Conservation (phyloP, 2,797 vertebrate genomes). For the Sphaeramia orbicularis region DNA sequence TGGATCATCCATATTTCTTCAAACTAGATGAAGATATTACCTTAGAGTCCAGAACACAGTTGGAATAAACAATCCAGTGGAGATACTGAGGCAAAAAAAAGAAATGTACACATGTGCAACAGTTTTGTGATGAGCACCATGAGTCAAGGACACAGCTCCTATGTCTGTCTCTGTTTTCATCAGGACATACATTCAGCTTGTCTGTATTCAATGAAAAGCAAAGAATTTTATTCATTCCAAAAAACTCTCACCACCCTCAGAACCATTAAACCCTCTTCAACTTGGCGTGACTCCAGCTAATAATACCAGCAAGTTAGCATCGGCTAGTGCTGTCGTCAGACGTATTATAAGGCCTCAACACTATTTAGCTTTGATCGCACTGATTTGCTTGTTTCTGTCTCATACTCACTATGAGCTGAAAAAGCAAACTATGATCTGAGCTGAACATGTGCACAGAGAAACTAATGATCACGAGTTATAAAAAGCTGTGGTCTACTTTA, state of each 20-base stretch:
- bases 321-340: conserved; percentile 33
- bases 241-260: conserved; percentile 61
- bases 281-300: conserved; percentile 49
- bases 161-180: conserved; percentile 28
- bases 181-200: conserved; percentile 39
- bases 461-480: conserved; percentile 1
- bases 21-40: conserved; percentile 24
- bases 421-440: conserved; percentile 10
- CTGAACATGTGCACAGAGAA: conserved; percentile 8
- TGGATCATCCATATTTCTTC: conserved; percentile 30
- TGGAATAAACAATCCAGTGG: conserved; percentile 10
- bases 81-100: conserved; percentile 5
- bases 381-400: conserved; percentile 22
- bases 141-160: conserved; percentile 28
- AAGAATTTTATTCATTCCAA: conserved; percentile 57
- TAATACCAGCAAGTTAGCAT: conserved; percentile 28
- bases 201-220: conserved; percentile 62
- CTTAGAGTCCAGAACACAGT: conserved; percentile 14
- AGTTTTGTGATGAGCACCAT: conserved; percentile 2
- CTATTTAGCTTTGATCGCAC: conserved; percentile 16
- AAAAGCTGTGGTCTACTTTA: background rate
- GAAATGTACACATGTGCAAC: conserved; percentile 13
- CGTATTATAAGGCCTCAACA: conserved; percentile 17
- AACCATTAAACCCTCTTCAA: conserved; percentile 47
- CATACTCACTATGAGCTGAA: conserved; percentile 9